Base-by-base conservation (phyloP, 2,888 invertebrate species). In the Pteria penguin region DNA sequence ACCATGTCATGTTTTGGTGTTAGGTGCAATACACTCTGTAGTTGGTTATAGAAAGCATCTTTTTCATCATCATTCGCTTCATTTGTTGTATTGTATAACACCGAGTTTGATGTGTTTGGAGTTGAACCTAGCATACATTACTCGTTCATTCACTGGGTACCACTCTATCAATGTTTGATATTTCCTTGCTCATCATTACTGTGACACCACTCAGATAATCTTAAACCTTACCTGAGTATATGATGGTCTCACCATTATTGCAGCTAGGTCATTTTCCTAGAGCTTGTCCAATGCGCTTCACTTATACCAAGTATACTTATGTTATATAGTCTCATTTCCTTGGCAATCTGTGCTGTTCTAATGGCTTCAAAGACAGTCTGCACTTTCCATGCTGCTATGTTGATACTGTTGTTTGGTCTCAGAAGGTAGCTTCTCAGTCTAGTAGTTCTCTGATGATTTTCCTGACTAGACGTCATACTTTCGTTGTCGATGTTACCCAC, bases 351-450 rank as follows among this genome's bases (percentile, higher is more conserved):
- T 27, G 60, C 26, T 27, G 27, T 8, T 60, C 60, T 27, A n/a
- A 14, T 60, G 18, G 11, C n/a, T 60, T 60, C 29, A 60, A 60
- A 27, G 18, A 60, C 31, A 60, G 60, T 60, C 60, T n/a, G 60
- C 60, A 60, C 60, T 14, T 60, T 60, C 60, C 60, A 60, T 27
- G 60, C 60, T 60, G 60, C 60, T 60, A 60, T 60, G 60, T 60
- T 60, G 60, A 60, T 60, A n/a, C n/a, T n/a, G 29, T 60, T 60
- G 60, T 60, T 60, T 60, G 60, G 29, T 60, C 60, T 60, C 60
- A 60, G 60, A 60, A 60, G 60, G 60, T 60, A 60, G 60, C 27
- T 60, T 60, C 29, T 60, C 60, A 60, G 60, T 8, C 60, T 60
- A 60, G 60, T 60, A 60, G 60, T 60, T 60, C 60, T 60, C 29